Base-by-base conservation (phyloP, 2,797 vertebrate genomes). In the Geotrypetes seraphini region DNA sequence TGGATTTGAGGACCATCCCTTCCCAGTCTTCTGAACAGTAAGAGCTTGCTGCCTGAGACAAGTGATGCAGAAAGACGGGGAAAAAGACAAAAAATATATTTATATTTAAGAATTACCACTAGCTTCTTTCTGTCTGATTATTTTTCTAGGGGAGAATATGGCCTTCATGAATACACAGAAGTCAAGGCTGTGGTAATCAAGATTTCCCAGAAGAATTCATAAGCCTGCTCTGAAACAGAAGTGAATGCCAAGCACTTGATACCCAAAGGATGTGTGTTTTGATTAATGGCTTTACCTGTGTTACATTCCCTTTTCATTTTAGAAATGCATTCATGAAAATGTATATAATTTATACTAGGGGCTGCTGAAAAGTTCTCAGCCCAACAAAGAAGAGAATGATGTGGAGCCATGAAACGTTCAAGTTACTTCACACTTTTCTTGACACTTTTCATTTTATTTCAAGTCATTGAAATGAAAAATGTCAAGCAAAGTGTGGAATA, bases 121-220 rank as follows among this genome's bases (percentile, higher is more conserved):
- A 8, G 29, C n/a, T 37, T 52, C 26, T 22, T 47, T 2, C 7
- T 25, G 6, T 12, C 28, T 44, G 68, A 32, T 65, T 7, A 36
- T 50, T 35, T 54, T 31, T 71, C 25, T 58, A 92, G 89, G 60
- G 87, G 89, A 36, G 84, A 92, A 70, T 84, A 88, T 2, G 85
- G 85, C 33, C 55, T 92, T 43, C 79, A 85, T 9, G 84, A 90
- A 57, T 93, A 93, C 36, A 89, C 81, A 12, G 89, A 93, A 58
- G 57, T 91, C 47, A 93, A 91, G 59, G 88, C 87, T 1, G 81
- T 92, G 44, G 86, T 83, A 16, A 69, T 92, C 60, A 90, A 84
- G 81, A 79, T 91, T 56, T 83, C 83, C 22, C 73, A 89, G 62
- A 92, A 89, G 64, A 91, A 85, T 43, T 91, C 85, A 0, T 91